phyloP scores from a whole-genome alignment of 2,113 vertebrate genomes.

The Sinocyclocheilus grahami region DNA sequence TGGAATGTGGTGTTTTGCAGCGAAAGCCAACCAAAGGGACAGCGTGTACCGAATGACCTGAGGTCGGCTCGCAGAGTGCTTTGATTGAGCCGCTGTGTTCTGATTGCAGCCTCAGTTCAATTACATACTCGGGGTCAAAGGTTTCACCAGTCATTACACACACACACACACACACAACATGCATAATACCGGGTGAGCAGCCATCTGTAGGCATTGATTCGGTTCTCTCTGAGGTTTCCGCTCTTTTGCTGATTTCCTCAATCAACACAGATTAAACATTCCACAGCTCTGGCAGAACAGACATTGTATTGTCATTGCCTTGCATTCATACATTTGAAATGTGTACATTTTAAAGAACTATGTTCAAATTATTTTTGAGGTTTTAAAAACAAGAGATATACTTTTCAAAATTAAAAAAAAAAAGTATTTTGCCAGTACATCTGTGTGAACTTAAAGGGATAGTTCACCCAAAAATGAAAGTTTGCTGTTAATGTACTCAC shows the following conservation, averaged over 20 bases:
- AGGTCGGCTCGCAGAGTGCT: conserved; percentile 24
- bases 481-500: too few species aligned
- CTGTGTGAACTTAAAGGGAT: too few species aligned
- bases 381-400: too few species aligned
- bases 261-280: background rate
- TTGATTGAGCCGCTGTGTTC: conserved; percentile 32
- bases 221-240: background rate
- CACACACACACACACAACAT: background rate
- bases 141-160: conserved; percentile 21
- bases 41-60: conserved; percentile 14
- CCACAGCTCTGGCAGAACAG: background rate
- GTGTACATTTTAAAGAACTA: too few species aligned
- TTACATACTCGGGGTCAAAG: conserved; percentile 37
- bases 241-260: background rate
- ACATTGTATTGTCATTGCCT: background rate
- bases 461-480: too few species aligned
- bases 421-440: too few species aligned
- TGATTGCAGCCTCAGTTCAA: conserved; percentile 42
- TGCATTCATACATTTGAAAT: too few species aligned
- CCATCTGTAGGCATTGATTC: background rate
- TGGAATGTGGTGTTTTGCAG: background rate
- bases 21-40: conserved; percentile 2
- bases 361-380: too few species aligned
- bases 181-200: background rate
- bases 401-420: too few species aligned